Percentiles rank a stretch among this genome's conserved stretches.
Evolutionary conservation across 2,113 vertebrate species (phyloP).

Genomic region (Notarius quadriscutis): DNA sequence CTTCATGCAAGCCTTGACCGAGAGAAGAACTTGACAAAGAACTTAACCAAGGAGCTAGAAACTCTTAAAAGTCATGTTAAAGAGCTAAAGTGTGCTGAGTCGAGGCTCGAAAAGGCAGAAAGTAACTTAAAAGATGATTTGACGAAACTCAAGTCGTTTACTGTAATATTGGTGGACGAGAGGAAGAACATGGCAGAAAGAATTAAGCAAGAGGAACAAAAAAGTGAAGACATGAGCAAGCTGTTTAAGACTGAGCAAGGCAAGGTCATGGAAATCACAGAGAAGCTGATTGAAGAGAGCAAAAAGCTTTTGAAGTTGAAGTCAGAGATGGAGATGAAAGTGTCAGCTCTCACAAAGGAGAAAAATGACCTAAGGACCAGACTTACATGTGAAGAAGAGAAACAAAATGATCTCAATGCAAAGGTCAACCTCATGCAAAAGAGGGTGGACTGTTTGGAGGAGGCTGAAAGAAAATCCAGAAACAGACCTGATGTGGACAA

Average conservation of each 20-base stretch:
- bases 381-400: constrained; percentile 83
- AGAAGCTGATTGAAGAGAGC: constrained; percentile 96
- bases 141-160: constrained; percentile 91
- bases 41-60: constrained; percentile 84
- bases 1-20: constrained; percentile 84
- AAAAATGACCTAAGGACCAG: constrained; percentile 80
- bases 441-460: constrained; percentile 80
- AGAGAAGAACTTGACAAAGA: constrained; percentile 84
- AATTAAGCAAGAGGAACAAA: constrained; percentile 88
- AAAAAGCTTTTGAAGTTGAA: constrained; percentile 92
- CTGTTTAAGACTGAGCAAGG: constrained; percentile 86
- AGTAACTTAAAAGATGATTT: constrained; percentile 87
- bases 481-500: constrained; percentile 68
- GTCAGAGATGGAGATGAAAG: constrained; percentile 88
- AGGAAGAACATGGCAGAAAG: constrained; percentile 89
- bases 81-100: constrained; percentile 83
- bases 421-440: constrained; percentile 79
- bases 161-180: constrained; percentile 89
- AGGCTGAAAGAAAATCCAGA: constrained; percentile 77
- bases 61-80: constrained; percentile 81
- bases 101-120: constrained; percentile 82
- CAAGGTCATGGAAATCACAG: constrained; percentile 92
- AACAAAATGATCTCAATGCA: constrained; percentile 75
- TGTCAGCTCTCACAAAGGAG: constrained; percentile 79
- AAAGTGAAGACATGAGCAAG: constrained; percentile 80